Evolutionary conservation across 2,113 vertebrate genomes (phyloP).

Genomic region (Mobula hypostoma): DNA sequence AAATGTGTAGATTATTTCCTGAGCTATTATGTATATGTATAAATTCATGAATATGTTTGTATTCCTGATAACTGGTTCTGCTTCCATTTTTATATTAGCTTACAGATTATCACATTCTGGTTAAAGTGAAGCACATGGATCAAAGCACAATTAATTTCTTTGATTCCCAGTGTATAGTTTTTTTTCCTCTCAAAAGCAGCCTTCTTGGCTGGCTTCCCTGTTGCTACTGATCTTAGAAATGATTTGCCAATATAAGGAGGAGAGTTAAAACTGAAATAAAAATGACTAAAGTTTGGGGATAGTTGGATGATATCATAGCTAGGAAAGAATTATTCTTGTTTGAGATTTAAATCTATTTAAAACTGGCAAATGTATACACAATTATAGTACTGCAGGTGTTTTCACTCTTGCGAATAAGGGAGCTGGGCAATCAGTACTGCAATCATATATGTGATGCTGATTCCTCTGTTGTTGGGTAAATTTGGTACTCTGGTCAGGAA

Average conservation of each 20-base stretch:
- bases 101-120: background rate
- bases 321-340: background rate
- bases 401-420: background rate
- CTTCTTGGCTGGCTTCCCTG: background rate
- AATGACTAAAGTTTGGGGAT: background rate
- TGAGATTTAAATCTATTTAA: background rate
- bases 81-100: background rate
- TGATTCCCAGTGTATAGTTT: background rate
- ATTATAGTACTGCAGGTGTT: background rate
- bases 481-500: background rate
- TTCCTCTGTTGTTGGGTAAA: background rate
- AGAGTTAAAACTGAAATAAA: background rate
- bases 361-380: background rate
- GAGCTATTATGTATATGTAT: background rate
- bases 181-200: no score
- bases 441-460: background rate
- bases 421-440: background rate
- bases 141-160: conserved; percentile 25
- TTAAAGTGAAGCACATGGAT: conserved; percentile 26
- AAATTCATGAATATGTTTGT: background rate
- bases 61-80: background rate
- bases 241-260: background rate
- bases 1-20: conserved; percentile 1
- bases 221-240: conserved; percentile 13
- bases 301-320: background rate